Conservation (phyloP, 2,888 invertebrate genomes). For the Nineta flava region DNA sequence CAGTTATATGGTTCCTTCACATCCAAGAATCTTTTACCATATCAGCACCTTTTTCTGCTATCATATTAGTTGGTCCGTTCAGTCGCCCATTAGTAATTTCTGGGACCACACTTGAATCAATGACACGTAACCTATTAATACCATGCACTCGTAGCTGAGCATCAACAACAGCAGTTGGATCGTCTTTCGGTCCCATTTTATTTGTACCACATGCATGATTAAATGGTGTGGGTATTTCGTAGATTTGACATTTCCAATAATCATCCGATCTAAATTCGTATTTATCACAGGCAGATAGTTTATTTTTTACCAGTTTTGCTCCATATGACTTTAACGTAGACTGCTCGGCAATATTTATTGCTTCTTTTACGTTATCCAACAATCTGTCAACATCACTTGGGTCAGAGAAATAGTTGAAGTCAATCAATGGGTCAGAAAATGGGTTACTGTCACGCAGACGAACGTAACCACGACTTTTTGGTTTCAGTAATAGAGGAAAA, state of each 20-base stretch:
- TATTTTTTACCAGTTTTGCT: constrained; percentile 31
- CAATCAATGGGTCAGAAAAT: neutral
- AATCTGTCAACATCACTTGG: neutral
- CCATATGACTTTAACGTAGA: constrained; percentile 26
- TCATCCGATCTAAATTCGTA: constrained; percentile 38
- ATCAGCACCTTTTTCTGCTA: constrained; percentile 56
- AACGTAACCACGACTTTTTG: neutral
- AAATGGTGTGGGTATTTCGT: constrained; percentile 40
- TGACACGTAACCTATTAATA: constrained; percentile 40
- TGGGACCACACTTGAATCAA: constrained; percentile 52
- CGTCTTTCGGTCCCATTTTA: constrained; percentile 50
- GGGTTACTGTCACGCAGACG: neutral
- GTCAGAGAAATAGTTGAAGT: neutral
- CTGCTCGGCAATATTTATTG: too few relatives aligned
- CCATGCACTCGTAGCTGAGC: constrained; percentile 44
- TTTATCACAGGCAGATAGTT: constrained; percentile 35
- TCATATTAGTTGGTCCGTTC: constrained; percentile 51
- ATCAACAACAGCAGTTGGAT: constrained; percentile 47
- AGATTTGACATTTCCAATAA: constrained; percentile 55
- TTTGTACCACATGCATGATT: constrained; percentile 53
- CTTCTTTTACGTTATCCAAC: neutral
- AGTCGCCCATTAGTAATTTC: constrained; percentile 47
- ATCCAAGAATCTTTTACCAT: constrained; percentile 39
- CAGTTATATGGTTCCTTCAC: too few relatives aligned
- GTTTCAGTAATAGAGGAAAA: neutral